phyloP scores from a whole-genome alignment of 2,113 vertebrate genomes.

The Dipodomys merriami region DNA sequence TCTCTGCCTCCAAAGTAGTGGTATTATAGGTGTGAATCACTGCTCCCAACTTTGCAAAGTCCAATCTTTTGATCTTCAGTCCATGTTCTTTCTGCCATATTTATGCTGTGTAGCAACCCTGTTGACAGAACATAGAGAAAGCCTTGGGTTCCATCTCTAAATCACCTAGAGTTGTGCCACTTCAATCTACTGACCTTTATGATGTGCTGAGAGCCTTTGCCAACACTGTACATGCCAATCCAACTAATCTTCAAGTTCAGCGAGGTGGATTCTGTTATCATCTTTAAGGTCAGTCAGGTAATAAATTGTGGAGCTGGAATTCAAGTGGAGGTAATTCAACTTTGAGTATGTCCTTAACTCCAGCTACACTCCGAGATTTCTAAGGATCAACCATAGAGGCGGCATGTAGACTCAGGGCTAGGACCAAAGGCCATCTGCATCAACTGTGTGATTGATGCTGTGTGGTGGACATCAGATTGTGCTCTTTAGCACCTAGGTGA shows the following conservation, averaged over 20 bases:
- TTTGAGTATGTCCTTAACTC: not conserved
- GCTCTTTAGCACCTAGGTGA: not conserved
- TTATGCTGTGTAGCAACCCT: conserved; percentile 6
- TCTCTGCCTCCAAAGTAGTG: too few relatives aligned
- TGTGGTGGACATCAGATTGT: not conserved
- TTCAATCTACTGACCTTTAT: not conserved
- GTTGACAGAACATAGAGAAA: conserved; percentile 18
- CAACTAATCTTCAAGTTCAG: not conserved
- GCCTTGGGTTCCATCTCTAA: not conserved
- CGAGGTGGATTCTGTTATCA: not conserved
- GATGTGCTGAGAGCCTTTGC: not conserved
- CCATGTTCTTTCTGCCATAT: not conserved
- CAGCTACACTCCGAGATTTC: not conserved
- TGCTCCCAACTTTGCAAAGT: too few relatives aligned
- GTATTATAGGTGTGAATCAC: too few relatives aligned
- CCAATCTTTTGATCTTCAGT: not conserved
- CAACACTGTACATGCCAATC: not conserved
- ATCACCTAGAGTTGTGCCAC: not conserved
- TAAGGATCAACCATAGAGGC: too few relatives aligned
- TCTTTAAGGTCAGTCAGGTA: not conserved
- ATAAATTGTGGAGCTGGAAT: not conserved
- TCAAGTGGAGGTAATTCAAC: not conserved
- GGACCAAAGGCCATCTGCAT: not conserved
- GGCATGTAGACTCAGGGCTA: fast-evolving
- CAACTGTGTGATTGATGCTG: not conserved